Evolutionary conservation across 2,797 vertebrate species (phyloP).

Genomic region (Acanthurus lineatus): DNA sequence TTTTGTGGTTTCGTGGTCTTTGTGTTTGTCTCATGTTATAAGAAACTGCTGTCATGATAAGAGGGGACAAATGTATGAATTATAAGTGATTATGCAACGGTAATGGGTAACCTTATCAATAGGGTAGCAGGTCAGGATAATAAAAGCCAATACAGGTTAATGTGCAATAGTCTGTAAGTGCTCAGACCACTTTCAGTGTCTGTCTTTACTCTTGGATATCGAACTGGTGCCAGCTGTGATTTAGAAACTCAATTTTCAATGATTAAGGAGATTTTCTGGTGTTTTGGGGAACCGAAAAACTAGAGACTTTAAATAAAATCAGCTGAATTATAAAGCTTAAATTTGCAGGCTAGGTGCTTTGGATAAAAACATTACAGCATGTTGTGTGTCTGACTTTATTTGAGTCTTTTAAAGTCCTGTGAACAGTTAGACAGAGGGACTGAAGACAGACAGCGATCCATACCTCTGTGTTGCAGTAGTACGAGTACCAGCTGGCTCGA

Average conservation of each 20-base stretch:
- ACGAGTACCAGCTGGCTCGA: conserved; percentile 87
- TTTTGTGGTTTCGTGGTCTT: too few relatives aligned
- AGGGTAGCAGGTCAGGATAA: background rate
- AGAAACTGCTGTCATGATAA: background rate
- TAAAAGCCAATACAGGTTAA: conserved; percentile 2
- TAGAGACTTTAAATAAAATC: background rate
- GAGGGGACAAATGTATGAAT: background rate
- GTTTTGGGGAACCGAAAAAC: background rate
- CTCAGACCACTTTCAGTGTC: conserved; percentile 7
- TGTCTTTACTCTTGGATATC: background rate
- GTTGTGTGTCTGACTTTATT: background rate
- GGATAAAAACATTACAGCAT: background rate
- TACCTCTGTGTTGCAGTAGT: conserved; percentile 91
- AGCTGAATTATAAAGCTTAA: background rate
- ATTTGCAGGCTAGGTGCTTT: background rate
- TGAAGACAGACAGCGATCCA: background rate
- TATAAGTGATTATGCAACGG: conserved; percentile 29
- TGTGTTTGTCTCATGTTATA: background rate
- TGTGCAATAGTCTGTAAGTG: background rate
- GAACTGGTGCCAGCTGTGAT: background rate
- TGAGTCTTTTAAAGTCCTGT: background rate
- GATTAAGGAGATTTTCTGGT: background rate
- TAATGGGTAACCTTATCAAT: conserved; percentile 21
- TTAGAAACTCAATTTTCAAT: background rate
- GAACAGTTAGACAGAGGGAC: background rate